These are phyloP conservation scores for Emydura subglobosa DNA, from an alignment of 2,113 vertebrate genomes.

Conservation along the genomic window DNA sequence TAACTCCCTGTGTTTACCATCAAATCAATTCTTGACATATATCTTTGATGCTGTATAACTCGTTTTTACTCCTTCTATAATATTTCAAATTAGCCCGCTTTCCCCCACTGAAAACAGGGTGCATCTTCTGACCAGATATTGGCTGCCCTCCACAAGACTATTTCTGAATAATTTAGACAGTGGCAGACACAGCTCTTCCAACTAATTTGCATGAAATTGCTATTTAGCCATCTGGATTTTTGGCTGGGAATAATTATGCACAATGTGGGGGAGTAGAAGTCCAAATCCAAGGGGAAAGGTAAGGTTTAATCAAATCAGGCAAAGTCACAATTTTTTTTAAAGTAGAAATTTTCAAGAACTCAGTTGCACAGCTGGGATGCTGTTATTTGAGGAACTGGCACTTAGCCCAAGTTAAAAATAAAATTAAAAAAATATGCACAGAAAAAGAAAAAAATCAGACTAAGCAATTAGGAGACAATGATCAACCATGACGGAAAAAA, in stretches of 20 bases:
- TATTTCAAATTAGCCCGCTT: neutral
- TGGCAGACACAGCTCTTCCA: conserved; percentile 37
- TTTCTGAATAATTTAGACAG: conserved; percentile 35
- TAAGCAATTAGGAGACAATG: neutral
- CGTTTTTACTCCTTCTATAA: neutral
- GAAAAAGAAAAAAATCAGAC: neutral
- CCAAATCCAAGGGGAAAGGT: neutral
- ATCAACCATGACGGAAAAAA: neutral
- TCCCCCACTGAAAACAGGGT: neutral
- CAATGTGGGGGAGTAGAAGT: neutral
- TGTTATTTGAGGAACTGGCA: neutral
- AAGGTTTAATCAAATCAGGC: neutral
- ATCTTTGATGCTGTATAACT: neutral
- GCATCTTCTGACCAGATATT: neutral
- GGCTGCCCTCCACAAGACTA: conserved; percentile 27
- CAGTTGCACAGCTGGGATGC: neutral
- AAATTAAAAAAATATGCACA: neutral
- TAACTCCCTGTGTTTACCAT: rapidly evolving
- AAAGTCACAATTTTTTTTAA: neutral
- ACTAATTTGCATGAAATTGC: conserved; percentile 27
- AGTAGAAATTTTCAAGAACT: neutral
- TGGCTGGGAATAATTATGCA: neutral
- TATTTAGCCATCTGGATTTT: conserved; percentile 14
- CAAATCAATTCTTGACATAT: neutral
- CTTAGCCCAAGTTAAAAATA: neutral